Conservation (phyloP, 53 echinoderm and acorn worm species). For the Astropecten irregularis region DNA sequence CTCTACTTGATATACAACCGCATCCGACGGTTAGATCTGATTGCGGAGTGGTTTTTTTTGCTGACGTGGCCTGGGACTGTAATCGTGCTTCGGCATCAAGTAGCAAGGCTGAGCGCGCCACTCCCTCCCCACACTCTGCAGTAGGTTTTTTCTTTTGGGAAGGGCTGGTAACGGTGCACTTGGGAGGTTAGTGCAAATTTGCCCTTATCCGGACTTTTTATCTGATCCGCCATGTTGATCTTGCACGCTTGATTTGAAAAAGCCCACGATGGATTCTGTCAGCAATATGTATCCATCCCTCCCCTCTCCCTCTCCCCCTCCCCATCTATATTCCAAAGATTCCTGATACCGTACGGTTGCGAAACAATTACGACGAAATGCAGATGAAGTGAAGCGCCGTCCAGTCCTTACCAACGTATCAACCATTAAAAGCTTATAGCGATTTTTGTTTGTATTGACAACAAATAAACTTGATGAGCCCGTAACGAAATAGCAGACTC, state of each 20-base stretch:
- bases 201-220: not conserved
- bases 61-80: slow-evolving; percentile 1
- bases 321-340: too few relatives aligned
- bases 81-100: slow-evolving; percentile 42
- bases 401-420: too few relatives aligned
- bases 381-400: too few relatives aligned
- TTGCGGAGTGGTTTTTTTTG: not conserved
- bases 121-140: not conserved
- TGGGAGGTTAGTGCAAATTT: slow-evolving; percentile 5
- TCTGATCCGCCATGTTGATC: slow-evolving; percentile 30
- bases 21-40: slow-evolving; percentile 38
- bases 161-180: not conserved
- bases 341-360: too few relatives aligned
- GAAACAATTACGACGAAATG: too few relatives aligned
- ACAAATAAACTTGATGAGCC: too few relatives aligned
- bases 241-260: slow-evolving; percentile 33
- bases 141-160: too few relatives aligned
- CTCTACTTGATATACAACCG: not conserved
- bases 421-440: too few relatives aligned
- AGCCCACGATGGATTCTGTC: not conserved
- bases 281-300: too few relatives aligned
- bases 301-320: too few relatives aligned
- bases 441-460: too few relatives aligned
- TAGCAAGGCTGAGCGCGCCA: not conserved
- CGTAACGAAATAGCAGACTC: too few relatives aligned